phyloP scores from a whole-genome alignment of 2,113 vertebrate species.

The Dipodomys stephensi region DNA sequence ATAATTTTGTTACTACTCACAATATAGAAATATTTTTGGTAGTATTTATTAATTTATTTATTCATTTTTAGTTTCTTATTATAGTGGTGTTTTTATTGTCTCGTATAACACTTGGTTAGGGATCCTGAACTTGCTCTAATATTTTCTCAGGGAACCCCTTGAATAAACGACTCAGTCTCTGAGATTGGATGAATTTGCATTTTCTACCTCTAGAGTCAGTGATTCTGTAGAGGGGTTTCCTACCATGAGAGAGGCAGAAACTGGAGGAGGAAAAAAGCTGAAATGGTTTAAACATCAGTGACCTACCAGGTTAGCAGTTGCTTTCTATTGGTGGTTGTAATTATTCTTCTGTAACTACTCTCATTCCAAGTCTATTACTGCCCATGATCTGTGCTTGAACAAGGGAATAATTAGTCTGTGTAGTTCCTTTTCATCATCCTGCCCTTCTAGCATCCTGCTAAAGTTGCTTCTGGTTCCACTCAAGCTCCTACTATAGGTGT shows the following conservation, averaged over 20 bases:
- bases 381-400: no score
- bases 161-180: background rate
- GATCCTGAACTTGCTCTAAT: background rate
- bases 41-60: background rate
- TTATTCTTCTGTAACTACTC: no score
- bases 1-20: background rate
- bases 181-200: background rate
- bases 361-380: no score
- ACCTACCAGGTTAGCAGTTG: background rate
- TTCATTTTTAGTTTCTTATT: background rate
- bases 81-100: background rate
- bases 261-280: background rate
- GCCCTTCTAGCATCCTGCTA: background rate
- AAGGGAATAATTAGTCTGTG: slow-evolving; percentile 26
- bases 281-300: background rate
- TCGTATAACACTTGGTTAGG: background rate
- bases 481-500: background rate
- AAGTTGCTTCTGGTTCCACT: background rate
- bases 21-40: background rate
- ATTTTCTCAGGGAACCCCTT: background rate
- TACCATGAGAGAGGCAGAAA: background rate
- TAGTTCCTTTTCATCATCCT: slow-evolving; percentile 2
- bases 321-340: background rate
- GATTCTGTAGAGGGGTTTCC: background rate
- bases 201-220: background rate